Evolutionary conservation across 2,113 vertebrate genomes (phyloP).

Genomic region (Lepisosteus oculatus): DNA sequence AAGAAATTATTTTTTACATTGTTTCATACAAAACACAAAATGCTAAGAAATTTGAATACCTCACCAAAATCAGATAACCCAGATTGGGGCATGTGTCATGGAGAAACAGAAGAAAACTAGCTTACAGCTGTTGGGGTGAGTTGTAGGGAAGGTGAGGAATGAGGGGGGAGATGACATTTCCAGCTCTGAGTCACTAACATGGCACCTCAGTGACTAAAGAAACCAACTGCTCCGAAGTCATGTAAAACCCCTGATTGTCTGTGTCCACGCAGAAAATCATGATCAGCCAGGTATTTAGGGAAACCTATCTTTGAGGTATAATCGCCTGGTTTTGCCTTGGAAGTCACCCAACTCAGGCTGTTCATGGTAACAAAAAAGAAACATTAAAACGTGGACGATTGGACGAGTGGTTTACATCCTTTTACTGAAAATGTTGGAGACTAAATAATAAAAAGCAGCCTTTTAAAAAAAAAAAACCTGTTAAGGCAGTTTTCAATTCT

Average conservation of each 20-base stretch:
- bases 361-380: slow-evolving; percentile 13
- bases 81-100: neutral
- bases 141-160: too few species aligned
- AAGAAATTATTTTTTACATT: slow-evolving; percentile 19
- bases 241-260: neutral
- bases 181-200: neutral
- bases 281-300: slow-evolving; percentile 11
- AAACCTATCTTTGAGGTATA: neutral
- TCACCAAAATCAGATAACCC: slow-evolving; percentile 4
- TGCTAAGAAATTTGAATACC: neutral
- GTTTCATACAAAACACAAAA: slow-evolving; percentile 15
- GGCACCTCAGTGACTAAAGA: neutral
- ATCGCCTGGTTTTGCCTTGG: neutral
- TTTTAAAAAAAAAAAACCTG: neutral
- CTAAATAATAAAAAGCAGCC: too few species aligned
- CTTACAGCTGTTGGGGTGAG: neutral
- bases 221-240: neutral
- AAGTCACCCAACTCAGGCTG: slow-evolving; percentile 11
- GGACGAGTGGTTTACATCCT: neutral
- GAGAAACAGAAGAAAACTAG: neutral
- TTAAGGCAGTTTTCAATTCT: too few species aligned
- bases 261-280: neutral
- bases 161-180: neutral
- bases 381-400: slow-evolving; percentile 10
- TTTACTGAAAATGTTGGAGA: neutral